Conservation (phyloP, 2,888 invertebrate genomes). For the Eumerus sabulonum region DNA sequence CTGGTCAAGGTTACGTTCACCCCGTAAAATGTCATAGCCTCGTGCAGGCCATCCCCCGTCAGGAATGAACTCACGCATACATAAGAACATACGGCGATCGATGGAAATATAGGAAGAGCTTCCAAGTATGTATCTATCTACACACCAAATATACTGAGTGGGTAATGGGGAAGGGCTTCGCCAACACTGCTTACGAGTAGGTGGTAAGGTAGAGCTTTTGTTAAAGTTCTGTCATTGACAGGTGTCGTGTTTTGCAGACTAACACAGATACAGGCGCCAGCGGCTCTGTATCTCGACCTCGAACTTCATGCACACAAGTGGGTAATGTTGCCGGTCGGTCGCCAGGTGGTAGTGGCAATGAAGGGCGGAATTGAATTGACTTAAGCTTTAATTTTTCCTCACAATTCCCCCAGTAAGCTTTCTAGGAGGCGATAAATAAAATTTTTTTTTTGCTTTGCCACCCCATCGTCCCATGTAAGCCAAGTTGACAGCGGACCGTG, state of each 20-base stretch:
- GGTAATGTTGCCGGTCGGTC: slow-evolving; percentile 50
- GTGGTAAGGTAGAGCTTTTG: slow-evolving; percentile 24
- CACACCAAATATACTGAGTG: no score
- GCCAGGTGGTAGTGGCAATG: neutral
- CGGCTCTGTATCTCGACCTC: slow-evolving; percentile 59
- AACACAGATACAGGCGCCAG: slow-evolving; percentile 19
- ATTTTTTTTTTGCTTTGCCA: no score
- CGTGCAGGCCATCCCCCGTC: slow-evolving; percentile 43
- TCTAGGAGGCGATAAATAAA: slow-evolving; percentile 3
- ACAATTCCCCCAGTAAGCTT: neutral
- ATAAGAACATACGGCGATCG: slow-evolving; percentile 7
- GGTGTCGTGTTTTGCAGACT: slow-evolving; percentile 43
- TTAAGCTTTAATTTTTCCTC: slow-evolving; percentile 33
- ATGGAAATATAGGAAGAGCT: slow-evolving; percentile 30
- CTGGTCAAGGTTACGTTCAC: slow-evolving; percentile 69
- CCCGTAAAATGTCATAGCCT: slow-evolving; percentile 68
- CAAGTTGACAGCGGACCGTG: slow-evolving; percentile 1
- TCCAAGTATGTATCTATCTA: no score
- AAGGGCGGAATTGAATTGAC: slow-evolving; percentile 44
- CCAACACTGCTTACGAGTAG: slow-evolving; percentile 1
- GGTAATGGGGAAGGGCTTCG: slow-evolving; percentile 22
- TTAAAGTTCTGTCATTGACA: slow-evolving; percentile 54
- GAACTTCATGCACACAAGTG: slow-evolving; percentile 69
- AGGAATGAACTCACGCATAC: neutral
- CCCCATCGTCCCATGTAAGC: no score